Evolutionary conservation across 2,113 vertebrate species (phyloP).

Genomic region (Hassar affinis): DNA sequence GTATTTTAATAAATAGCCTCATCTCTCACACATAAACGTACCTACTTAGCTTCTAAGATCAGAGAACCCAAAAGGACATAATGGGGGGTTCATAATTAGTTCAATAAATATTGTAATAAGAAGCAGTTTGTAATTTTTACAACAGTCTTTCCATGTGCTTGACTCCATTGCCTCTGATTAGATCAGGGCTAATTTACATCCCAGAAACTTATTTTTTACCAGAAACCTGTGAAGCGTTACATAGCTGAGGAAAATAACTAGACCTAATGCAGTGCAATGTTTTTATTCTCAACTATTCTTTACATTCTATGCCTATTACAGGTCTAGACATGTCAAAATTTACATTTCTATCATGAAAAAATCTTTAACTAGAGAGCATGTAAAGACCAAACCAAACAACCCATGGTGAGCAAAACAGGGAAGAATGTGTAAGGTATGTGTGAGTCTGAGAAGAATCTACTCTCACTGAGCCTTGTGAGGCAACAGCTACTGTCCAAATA

Average conservation of each 20-base stretch:
- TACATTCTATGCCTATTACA: not conserved
- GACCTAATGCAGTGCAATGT: not conserved
- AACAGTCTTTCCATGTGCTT: not conserved
- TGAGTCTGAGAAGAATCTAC: constrained; percentile 29
- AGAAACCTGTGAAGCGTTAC: not conserved
- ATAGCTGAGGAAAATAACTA: not conserved
- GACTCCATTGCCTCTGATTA: not conserved
- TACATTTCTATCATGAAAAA: not conserved
- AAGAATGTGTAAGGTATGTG: constrained; percentile 35
- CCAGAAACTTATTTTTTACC: not conserved
- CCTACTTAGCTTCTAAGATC: not conserved
- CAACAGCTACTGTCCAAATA: constrained; percentile 46
- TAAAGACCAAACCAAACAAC: not conserved
- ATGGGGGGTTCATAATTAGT: not conserved
- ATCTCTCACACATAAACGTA: not conserved
- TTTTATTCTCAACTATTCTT: not conserved
- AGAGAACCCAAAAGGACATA: not conserved
- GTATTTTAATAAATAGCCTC: not conserved
- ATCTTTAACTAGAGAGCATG: not conserved
- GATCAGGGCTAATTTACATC: not conserved
- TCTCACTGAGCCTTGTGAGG: constrained; percentile 32
- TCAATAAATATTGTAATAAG: constrained; percentile 7
- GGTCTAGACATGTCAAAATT: not conserved
- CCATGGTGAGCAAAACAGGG: not conserved
- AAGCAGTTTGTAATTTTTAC: constrained; percentile 8